Evolutionary conservation across 2,113 vertebrate species (phyloP).

Genomic region (Ammodytes dubius): DNA sequence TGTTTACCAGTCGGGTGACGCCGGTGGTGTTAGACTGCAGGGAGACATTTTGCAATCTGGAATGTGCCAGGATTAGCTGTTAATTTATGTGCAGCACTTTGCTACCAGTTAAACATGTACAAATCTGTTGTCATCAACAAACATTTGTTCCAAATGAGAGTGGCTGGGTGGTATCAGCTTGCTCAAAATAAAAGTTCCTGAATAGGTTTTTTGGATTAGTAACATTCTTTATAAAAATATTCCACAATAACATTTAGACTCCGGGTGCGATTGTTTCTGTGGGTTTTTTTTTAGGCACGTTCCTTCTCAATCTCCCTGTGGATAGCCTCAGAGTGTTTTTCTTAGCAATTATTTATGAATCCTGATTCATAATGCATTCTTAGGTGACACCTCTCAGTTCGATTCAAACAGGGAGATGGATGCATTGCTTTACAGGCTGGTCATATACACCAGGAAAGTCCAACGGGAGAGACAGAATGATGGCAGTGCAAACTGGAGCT

Average conservation of each 20-base stretch:
- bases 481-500: constrained; percentile 17
- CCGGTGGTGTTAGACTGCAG: constrained; percentile 32
- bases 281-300: constrained; percentile 32
- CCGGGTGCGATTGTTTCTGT: not conserved
- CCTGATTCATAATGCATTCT: constrained; percentile 74
- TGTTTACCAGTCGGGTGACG: constrained; percentile 42
- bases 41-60: constrained; percentile 31
- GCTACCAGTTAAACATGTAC: constrained; percentile 9
- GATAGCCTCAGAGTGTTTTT: constrained; percentile 54
- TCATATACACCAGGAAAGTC: constrained; percentile 52
- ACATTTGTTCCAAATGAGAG: constrained; percentile 1
- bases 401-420: constrained; percentile 62
- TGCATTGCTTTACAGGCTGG: constrained; percentile 54
- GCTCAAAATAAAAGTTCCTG: not conserved
- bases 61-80: constrained; percentile 52
- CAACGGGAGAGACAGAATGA: constrained; percentile 6
- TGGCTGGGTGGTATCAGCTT: not conserved
- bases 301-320: constrained; percentile 31
- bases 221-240: not conserved
- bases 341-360: constrained; percentile 78
- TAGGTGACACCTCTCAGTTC: constrained; percentile 63
- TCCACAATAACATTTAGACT: constrained; percentile 11
- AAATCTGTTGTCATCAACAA: constrained; percentile 32
- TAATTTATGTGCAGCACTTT: constrained; percentile 42
- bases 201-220: constrained; percentile 2